These are phyloP conservation scores for Clinocottus analis DNA, from an alignment of 2,113 vertebrate genomes.

Conservation along the genomic window DNA sequence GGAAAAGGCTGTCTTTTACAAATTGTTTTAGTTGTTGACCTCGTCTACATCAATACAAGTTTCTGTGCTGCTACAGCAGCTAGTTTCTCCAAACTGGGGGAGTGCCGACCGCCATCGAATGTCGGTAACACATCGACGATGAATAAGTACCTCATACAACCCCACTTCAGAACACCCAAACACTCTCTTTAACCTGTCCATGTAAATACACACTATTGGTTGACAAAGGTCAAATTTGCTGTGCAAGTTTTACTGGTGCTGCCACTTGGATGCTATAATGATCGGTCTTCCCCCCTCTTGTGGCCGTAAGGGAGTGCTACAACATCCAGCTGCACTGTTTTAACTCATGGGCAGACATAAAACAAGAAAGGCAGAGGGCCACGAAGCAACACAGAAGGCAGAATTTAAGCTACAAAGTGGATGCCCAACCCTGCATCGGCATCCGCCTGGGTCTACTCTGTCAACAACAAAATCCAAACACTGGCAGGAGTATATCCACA, in stretches of 20 bases:
- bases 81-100: too few relatives aligned
- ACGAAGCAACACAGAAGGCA: not conserved
- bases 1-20: too few relatives aligned
- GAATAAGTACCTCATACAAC: not conserved
- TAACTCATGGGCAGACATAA: slow-evolving; percentile 25
- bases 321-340: slow-evolving; percentile 52
- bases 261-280: not conserved
- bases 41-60: not conserved
- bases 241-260: not conserved
- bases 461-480: not conserved
- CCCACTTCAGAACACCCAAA: not conserved
- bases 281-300: slow-evolving; percentile 37
- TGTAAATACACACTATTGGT: not conserved
- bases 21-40: not conserved
- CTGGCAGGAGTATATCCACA: slow-evolving; percentile 18
- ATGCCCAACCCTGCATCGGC: not conserved
- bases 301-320: slow-evolving; percentile 54
- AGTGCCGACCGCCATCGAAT: too few relatives aligned
- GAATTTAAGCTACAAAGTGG: accelerated
- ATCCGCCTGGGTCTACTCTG: slow-evolving; percentile 23
- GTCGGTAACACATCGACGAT: not conserved
- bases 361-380: slow-evolving; percentile 4
- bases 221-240: not conserved
- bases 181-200: not conserved
- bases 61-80: too few relatives aligned